These are phyloP conservation scores for Rhinella marina DNA, from an alignment of 2,797 vertebrate species.

Conservation along the genomic window DNA sequence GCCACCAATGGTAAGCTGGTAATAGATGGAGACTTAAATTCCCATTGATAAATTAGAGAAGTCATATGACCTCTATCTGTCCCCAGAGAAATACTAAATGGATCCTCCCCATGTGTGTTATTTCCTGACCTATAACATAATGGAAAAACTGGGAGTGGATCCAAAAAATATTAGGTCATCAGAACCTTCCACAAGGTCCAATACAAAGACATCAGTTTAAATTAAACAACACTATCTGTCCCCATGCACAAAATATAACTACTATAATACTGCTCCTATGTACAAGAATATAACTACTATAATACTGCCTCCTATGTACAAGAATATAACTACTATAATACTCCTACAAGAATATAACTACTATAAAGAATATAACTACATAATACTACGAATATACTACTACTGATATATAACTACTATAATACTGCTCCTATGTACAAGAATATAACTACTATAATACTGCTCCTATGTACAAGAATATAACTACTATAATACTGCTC, in stretches of 20 bases:
- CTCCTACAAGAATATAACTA: background rate
- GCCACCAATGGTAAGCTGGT: conserved; percentile 67
- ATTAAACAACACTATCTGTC: background rate
- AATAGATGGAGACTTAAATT: conserved; percentile 64
- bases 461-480: too few species aligned
- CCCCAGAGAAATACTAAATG: background rate
- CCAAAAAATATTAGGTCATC: too few species aligned
- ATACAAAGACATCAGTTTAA: background rate
- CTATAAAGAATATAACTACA: background rate
- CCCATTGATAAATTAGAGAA: conserved; percentile 22
- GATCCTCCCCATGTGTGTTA: background rate
- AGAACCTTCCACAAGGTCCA: background rate
- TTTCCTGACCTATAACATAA: background rate
- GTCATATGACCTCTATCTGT: conserved; percentile 17
- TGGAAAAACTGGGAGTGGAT: background rate
- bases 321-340: conserved; percentile 6
- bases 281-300: background rate
- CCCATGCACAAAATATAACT: background rate
- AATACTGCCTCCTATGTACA: background rate
- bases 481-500: too few species aligned
- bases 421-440: too few species aligned
- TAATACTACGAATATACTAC: background rate
- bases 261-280: background rate
- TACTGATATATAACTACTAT: too few species aligned
- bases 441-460: too few species aligned